Evolutionary conservation across 2,113 vertebrate genomes (phyloP).

Genomic region (Callorhinus ursinus): DNA sequence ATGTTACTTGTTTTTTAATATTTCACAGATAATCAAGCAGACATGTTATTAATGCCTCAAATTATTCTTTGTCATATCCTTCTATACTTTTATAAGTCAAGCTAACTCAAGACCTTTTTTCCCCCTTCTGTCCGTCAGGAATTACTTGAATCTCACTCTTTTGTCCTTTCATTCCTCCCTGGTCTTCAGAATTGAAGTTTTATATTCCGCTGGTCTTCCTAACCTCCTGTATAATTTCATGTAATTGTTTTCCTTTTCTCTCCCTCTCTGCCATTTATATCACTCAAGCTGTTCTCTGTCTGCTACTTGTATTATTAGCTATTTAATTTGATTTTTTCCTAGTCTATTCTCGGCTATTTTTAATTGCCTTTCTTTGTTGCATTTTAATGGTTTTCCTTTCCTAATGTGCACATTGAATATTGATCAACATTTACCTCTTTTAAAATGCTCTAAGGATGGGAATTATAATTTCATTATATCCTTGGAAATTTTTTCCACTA

Average conservation of each 20-base stretch:
- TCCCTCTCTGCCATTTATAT: not conserved
- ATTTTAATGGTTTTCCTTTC: conserved; percentile 57
- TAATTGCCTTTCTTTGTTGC: conserved; percentile 52
- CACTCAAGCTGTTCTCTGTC: not conserved
- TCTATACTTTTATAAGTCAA: not conserved
- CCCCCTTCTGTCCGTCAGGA: not conserved
- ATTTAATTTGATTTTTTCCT: conserved; percentile 42
- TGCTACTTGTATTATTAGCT: conserved; percentile 15
- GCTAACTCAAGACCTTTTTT: not conserved
- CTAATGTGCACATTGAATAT: not conserved
- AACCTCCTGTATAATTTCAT: not conserved
- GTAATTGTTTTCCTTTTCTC: conserved; percentile 30
- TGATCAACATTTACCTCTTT: conserved; percentile 37
- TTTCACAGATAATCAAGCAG: not conserved
- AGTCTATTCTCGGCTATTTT: not conserved
- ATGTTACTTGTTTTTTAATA: conserved; percentile 19
- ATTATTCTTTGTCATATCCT: not conserved
- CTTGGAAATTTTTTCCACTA: conserved; percentile 1
- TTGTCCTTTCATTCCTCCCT: conserved; percentile 5
- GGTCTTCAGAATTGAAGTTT: conserved; percentile 51
- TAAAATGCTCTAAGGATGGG: conserved; percentile 1
- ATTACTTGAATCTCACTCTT: not conserved
- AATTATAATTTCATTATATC: conserved; percentile 28
- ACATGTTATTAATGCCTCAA: not conserved
- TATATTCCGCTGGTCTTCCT: not conserved